Percentiles rank a stretch among this genome's conserved stretches.
phyloP scores from a whole-genome alignment of 2,888 invertebrate species.

The Thecophora atra region DNA sequence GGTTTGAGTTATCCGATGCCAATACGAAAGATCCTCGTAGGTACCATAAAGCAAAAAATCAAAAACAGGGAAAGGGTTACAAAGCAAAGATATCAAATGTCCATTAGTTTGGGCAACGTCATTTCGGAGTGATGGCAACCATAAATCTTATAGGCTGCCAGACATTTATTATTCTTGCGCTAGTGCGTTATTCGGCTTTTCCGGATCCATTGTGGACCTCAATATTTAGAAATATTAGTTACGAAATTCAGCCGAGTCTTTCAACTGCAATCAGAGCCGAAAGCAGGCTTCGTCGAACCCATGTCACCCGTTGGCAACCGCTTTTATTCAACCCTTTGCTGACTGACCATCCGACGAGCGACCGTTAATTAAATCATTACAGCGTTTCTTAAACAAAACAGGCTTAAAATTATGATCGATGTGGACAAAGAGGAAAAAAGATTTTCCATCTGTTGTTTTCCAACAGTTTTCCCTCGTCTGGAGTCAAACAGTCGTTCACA shows the following conservation, averaged over 20 bases:
- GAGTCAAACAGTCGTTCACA: constrained; percentile 5
- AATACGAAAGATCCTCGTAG: too few relatives aligned
- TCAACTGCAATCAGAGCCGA: background rate
- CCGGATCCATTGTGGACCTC: too few relatives aligned
- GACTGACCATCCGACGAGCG: constrained; percentile 30
- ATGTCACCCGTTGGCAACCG: background rate
- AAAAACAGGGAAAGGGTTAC: too few relatives aligned
- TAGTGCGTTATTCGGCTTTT: too few relatives aligned
- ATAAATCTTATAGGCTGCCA: too few relatives aligned
- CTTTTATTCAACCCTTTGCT: background rate
- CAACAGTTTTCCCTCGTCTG: background rate
- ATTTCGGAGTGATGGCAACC: too few relatives aligned
- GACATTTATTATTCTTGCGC: too few relatives aligned
- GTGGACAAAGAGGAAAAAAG: background rate
- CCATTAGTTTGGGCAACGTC: too few relatives aligned
- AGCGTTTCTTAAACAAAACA: constrained; percentile 43
- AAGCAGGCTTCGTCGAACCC: background rate
- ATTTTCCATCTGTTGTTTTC: background rate
- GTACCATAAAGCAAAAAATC: too few relatives aligned
- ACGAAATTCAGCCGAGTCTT: background rate
- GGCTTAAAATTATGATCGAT: constrained; percentile 20
- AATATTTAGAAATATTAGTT: background rate
- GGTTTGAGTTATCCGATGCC: too few relatives aligned
- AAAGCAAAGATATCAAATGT: too few relatives aligned
- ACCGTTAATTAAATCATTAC: constrained; percentile 58